phyloP scores from a whole-genome alignment of 2,797 vertebrate species.

The Anolis apletophallus region DNA sequence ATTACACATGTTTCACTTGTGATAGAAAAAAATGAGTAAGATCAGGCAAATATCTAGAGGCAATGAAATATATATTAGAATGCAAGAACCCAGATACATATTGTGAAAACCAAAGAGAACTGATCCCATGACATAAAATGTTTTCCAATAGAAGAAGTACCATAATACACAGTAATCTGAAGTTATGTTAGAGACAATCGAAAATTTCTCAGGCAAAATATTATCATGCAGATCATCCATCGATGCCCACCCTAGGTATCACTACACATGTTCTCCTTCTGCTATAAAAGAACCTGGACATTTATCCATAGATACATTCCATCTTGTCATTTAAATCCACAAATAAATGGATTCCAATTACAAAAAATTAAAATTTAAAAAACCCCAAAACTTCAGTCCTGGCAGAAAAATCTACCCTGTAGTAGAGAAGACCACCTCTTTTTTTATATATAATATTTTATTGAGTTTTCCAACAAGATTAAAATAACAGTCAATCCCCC shows the following conservation, averaged over 20 bases:
- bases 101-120: neutral
- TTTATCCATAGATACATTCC: neutral
- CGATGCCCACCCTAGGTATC: neutral
- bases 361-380: too few relatives aligned
- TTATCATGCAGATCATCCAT: neutral
- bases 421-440: too few relatives aligned
- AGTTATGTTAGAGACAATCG: neutral
- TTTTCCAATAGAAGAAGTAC: neutral
- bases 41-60: neutral
- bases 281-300: neutral
- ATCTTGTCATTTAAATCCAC: too few relatives aligned
- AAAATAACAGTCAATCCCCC: too few relatives aligned
- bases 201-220: neutral
- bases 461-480: too few relatives aligned
- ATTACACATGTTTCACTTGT: neutral
- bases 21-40: slow-evolving; percentile 27
- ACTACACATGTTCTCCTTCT: neutral
- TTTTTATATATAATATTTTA: too few relatives aligned
- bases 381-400: too few relatives aligned
- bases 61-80: slow-evolving; percentile 7
- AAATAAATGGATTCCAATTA: too few relatives aligned
- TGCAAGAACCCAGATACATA: neutral
- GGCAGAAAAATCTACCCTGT: too few relatives aligned
- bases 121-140: neutral
- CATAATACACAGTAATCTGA: neutral